Evolutionary conservation across 2,113 vertebrate genomes (phyloP).

Genomic region (Phylloscopus whistleri): DNA sequence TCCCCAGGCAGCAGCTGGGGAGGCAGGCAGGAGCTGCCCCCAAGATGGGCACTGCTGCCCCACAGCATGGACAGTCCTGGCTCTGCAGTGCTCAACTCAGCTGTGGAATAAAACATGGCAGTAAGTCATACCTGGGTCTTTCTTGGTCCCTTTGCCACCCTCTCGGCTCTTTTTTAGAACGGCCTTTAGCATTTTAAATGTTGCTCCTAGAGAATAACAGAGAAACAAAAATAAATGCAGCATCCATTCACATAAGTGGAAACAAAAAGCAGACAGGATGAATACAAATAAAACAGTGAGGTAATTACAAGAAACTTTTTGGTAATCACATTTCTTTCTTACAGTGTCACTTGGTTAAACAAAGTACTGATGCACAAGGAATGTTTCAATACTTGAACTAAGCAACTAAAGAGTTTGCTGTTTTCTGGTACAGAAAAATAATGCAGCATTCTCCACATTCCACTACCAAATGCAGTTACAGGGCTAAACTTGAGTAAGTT

Average conservation of each 20-base stretch:
- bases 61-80: background rate
- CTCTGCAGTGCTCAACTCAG: background rate
- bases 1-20: too few relatives aligned
- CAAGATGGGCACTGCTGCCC: accelerated
- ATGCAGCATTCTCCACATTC: conserved; percentile 81
- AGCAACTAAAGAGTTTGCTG: conserved; percentile 71
- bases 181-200: conserved; percentile 89
- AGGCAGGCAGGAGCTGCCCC: background rate
- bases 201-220: conserved; percentile 38
- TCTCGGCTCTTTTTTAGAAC: conserved; percentile 97
- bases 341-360: background rate
- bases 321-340: background rate
- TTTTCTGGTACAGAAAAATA: conserved; percentile 77
- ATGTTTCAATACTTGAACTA: conserved; percentile 74
- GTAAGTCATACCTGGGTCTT: conserved; percentile 85
- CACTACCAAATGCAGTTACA: conserved; percentile 79
- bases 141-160: conserved; percentile 88
- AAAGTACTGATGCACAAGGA: conserved; percentile 18
- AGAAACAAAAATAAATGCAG: conserved; percentile 9
- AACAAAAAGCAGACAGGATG: background rate
- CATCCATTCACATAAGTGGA: background rate
- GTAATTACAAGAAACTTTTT: background rate
- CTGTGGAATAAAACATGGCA: background rate
- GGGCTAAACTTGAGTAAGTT: conserved; percentile 65
- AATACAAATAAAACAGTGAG: background rate